Evolutionary conservation across 2,888 invertebrate genomes (phyloP).

Genomic region (Catocala sponsa): DNA sequence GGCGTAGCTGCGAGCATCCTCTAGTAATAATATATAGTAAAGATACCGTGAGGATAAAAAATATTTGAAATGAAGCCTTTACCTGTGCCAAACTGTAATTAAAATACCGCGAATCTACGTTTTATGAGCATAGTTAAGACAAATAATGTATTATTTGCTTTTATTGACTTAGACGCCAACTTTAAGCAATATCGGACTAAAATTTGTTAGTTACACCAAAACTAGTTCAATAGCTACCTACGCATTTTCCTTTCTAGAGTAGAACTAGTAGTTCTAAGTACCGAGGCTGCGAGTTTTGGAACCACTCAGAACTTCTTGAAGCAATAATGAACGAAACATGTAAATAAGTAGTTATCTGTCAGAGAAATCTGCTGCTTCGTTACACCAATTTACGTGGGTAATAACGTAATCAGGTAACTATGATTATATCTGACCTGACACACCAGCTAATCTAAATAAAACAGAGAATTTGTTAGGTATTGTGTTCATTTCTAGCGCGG

Average conservation of each 20-base stretch:
- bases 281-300: not conserved
- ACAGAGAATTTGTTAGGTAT: conserved; percentile 16
- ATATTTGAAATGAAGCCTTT: too few relatives aligned
- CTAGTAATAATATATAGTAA: too few relatives aligned
- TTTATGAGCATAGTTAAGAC: too few relatives aligned
- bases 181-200: conserved; percentile 4
- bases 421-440: conserved; percentile 30
- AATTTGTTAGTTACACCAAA: not conserved
- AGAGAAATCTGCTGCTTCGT: conserved; percentile 28
- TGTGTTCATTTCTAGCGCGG: not conserved
- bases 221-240: conserved; percentile 1
- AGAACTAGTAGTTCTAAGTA: not conserved
- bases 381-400: conserved; percentile 26
- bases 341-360: conserved; percentile 17
- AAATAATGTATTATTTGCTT: too few relatives aligned
- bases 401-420: conserved; percentile 25
- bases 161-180: not conserved
- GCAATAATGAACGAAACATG: not conserved
- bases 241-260: conserved; percentile 2
- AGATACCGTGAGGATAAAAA: too few relatives aligned
- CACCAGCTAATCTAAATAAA: conserved; percentile 19
- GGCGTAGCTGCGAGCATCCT: too few relatives aligned
- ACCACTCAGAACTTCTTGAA: conserved; percentile 3
- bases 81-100: too few relatives aligned
- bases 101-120: too few relatives aligned